Base-by-base conservation (phyloP, 2,888 invertebrate genomes). In the Anaspis maculata region DNA sequence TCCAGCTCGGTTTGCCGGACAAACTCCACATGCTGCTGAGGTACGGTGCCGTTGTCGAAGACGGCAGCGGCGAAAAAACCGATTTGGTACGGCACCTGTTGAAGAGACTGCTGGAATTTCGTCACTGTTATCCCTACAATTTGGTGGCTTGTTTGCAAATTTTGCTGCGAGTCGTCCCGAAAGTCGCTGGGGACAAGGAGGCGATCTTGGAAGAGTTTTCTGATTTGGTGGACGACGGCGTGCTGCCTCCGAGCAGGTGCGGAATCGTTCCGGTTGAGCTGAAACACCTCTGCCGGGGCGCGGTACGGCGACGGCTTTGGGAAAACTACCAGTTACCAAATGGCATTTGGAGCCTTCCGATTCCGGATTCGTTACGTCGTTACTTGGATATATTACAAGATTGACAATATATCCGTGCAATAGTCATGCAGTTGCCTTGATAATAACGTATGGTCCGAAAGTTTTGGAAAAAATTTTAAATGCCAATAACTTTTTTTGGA, bases 361-460 rank as follows among this genome's bases (percentile, higher is more conserved):
- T 87, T 44, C 87, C 87, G 0, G 62, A 70, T 23, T 65, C 72
- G 15, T 59, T 87, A 39, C 75, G 76, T 51, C 71, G 74, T 47
- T 87, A 87, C 64, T 66, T 87, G 44, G 85, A 87, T 66, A 69
- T 86, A 31, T 70, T 79, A 57, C 74, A 75, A 34, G 84, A 86
- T 62, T 81, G n/a, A n/a, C 66, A 71, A 13, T n/a, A n/a, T n/a
- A n/a, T n/a, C n/a, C n/a, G n/a, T n/a, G n/a, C n/a, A n/a, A n/a
- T n/a, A n/a, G n/a, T n/a, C n/a, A n/a, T n/a, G n/a, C n/a, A n/a
- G n/a, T n/a, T n/a, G n/a, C n/a, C n/a, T n/a, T n/a, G n/a, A n/a
- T n/a, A n/a, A n/a, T n/a, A n/a, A n/a, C n/a, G n/a, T n/a, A n/a
- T n/a, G n/a, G n/a, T n/a, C n/a, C n/a, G n/a, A n/a, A n/a, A n/a